phyloP scores from a whole-genome alignment of 2,797 vertebrate species.

The Hephaestus fuliginosus region DNA sequence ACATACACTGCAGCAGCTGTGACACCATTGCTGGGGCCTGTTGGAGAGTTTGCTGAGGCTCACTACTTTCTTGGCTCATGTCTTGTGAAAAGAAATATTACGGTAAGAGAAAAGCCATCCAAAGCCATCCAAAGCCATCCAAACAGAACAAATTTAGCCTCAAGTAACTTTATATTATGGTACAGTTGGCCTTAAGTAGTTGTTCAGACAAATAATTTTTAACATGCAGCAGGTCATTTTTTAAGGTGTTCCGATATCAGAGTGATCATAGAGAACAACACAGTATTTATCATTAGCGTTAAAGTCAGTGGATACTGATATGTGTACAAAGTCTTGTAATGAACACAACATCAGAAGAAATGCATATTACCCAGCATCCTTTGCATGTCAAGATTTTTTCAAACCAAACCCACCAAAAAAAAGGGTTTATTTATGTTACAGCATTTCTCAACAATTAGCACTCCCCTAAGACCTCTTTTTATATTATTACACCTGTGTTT shows the following conservation, averaged over 20 bases:
- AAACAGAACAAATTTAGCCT: background rate
- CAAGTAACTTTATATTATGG: conserved; percentile 1
- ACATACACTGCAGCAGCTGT: background rate
- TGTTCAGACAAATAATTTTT: background rate
- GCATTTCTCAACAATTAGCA: too few relatives aligned
- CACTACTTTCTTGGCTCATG: background rate
- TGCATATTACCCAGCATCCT: too few relatives aligned
- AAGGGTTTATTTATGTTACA: too few relatives aligned
- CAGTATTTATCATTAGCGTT: background rate
- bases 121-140: background rate
- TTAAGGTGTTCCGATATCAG: background rate
- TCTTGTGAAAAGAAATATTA: background rate
- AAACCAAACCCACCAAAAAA: too few relatives aligned
- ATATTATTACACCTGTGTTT: too few relatives aligned
- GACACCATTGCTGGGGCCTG: conserved; percentile 1
- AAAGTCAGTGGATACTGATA: background rate
- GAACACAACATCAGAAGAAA: too few relatives aligned
- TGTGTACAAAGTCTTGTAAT: background rate
- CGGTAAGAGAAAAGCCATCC: background rate
- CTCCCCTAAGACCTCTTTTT: too few relatives aligned
- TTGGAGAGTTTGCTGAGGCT: conserved; percentile 3
- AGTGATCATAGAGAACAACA: background rate
- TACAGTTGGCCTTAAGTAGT: background rate
- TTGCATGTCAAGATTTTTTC: too few relatives aligned
- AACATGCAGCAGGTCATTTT: background rate